phyloP scores from a whole-genome alignment of 2,113 vertebrate genomes.

The Lynx canadensis region DNA sequence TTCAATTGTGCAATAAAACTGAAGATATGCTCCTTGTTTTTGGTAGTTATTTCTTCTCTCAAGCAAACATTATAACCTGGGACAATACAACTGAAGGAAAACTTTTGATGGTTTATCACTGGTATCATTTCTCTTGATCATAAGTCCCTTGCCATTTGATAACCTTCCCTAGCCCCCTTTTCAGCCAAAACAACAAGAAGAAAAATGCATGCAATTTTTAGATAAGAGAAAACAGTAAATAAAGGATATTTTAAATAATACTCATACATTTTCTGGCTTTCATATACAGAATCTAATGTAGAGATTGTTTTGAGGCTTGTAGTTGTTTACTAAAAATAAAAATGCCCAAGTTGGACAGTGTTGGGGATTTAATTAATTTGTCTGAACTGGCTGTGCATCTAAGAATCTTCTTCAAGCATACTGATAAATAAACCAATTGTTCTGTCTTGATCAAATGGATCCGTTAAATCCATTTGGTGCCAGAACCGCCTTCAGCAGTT shows the following conservation, averaged over 20 bases:
- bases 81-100: not conserved
- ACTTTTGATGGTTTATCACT: not conserved
- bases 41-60: conserved; percentile 29
- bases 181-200: not conserved
- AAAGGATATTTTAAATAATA: conserved; percentile 15
- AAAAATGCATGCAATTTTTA: conserved; percentile 26
- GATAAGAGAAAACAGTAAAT: not conserved
- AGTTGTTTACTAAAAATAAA: not conserved
- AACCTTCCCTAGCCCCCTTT: not conserved
- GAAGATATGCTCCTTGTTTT: not conserved
- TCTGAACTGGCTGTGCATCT: not conserved
- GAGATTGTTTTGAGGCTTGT: not conserved
- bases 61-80: not conserved
- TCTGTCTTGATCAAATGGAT: not conserved
- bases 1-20: conserved; percentile 43
- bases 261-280: not conserved
- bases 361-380: not conserved
- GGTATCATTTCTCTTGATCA: not conserved
- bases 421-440: not conserved
- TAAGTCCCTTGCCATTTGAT: not conserved
- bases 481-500: not conserved
- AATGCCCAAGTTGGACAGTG: not conserved
- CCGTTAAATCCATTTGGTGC: not conserved
- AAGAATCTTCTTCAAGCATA: not conserved
- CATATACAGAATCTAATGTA: not conserved